Base-by-base conservation (phyloP, 2,888 invertebrate species). In the Cephus pulcher region DNA sequence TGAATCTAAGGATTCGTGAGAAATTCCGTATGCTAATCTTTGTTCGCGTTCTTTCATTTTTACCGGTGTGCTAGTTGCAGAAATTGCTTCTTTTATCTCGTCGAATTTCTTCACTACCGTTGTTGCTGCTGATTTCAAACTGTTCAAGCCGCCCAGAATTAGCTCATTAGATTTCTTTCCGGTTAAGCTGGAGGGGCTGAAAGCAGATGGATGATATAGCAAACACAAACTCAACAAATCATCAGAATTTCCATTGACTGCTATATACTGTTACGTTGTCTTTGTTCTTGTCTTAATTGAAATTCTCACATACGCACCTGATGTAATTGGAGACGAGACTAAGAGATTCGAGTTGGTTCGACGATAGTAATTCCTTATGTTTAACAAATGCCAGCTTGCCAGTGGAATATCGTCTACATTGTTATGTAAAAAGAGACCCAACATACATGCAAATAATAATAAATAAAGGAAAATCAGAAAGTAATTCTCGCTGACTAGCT, bases 71-170 rank as follows among this genome's bases (percentile, higher is more conserved):
- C 96, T 95, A 83, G 96, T 97, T 0, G 96, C 96, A 3, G 97
- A 97, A 85, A 97, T 97, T 34, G 96, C 97, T 90, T 97, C 97
- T 90, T 97, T 97, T 90, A 98, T 96, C 91, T 97, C 98, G 89
- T 97, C 98, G 86, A 97, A 95, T 88, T 97, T 97, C 89, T 97
- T 97, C 34, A 95, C 97, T 90, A 98, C 95, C 70, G 96, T 95
- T 2, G 95, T 97, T 0, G 97, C 97, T 0, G 96, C 97, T 23
- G 95, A 96, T 90, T 97, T 97, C 69, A 98, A 94, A 87, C 97
- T 97, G 89, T 96, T 97, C 71, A 97, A 93, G 70, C 97, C 97
- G 81, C 97, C 97, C 92, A 97, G 96, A 75, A 97, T 94, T 73
- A 97, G 93, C 92, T 97, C 97, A 90, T 97, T 97, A 11, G 97